Evolutionary conservation across 2,113 vertebrate species (phyloP), one percentile per base, ranked within the genome.

Genomic region (Donacobius atricapilla): DNA sequence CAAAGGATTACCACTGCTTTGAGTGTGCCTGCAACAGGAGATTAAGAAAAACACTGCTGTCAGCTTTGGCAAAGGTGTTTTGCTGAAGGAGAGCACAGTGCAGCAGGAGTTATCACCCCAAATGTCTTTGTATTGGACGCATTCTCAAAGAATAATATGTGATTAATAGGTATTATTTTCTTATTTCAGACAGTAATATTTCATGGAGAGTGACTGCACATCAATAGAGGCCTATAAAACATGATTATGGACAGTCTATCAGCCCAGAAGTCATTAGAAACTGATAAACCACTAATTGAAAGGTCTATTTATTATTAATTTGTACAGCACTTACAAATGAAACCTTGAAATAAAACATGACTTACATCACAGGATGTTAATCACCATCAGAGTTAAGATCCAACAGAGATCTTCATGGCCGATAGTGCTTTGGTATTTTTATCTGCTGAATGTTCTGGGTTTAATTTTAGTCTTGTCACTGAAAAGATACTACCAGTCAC

Each of bases 401-500:
- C 31, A 73, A 25, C 17, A 75, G 50, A 82, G 5, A n/a, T 93
- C 39, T 94, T 90, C 75, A 83, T 69, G 86, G 85, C 24, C 78
- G 37, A 58, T 33, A 35, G 40, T 54, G 47, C 73, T 78, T 82
- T 80, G 76, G n/a, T 75, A 58, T 85, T 79, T 87, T 64, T 77
- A 58, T 86, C 87, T 58, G 22, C 51, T 78, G 64, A 88, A 94
- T 90, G n/a, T 35, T 30, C 64, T 39, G 65, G 68, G 78, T 79
- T 87, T 92, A 63, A 92, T 95, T 90, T 78, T 89, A 81, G 23
- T 88, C 44, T 33, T 78, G 64, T 83, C 79, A 86, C 30, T 66
- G 69, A 69, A 97, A 92, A 96, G 69, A 93, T 94, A 68, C 47
- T 77, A 89, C 61, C 33, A 90, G 66, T 30, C 79, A 85, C 47